A percentile compares a stretch with the other conserved stretches of the same genome.
phyloP scores from a whole-genome alignment of 2,113 vertebrate species.

The Microtus oregoni region DNA sequence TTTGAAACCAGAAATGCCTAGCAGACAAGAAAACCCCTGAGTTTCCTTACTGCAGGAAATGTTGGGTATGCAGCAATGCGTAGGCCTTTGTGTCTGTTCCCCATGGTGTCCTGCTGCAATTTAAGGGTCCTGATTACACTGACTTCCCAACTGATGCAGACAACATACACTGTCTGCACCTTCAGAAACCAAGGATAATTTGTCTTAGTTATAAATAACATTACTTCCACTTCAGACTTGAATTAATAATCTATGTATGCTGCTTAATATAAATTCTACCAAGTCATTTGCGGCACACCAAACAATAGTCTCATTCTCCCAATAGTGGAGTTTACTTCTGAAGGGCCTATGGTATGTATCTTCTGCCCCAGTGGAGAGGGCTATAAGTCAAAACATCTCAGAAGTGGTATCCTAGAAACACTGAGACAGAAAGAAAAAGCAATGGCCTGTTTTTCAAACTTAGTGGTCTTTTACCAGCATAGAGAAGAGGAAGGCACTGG shows the following conservation, averaged over 20 bases:
- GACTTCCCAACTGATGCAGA: not conserved
- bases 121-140: not conserved
- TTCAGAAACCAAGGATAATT: not conserved
- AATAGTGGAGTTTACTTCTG: not conserved
- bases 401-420: not conserved
- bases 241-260: not conserved
- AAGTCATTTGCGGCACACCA: not conserved
- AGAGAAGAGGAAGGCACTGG: not conserved
- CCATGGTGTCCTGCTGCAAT: not conserved
- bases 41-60: not conserved
- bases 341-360: not conserved
- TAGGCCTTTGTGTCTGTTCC: not conserved
- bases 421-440: not conserved
- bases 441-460: not conserved
- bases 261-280: conserved; percentile 18
- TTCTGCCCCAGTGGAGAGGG: conserved; percentile 7
- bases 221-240: conserved; percentile 20
- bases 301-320: not conserved
- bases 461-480: not conserved
- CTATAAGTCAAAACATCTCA: not conserved
- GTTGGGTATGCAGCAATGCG: not conserved
- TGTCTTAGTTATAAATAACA: not conserved
- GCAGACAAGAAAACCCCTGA: not conserved
- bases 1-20: conserved; percentile 29
- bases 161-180: not conserved